Evolutionary conservation across 1,140 invertebrate species (phyloP), one percentile per base, ranked within the genome.

Genomic region (Aphelinus certus): DNA sequence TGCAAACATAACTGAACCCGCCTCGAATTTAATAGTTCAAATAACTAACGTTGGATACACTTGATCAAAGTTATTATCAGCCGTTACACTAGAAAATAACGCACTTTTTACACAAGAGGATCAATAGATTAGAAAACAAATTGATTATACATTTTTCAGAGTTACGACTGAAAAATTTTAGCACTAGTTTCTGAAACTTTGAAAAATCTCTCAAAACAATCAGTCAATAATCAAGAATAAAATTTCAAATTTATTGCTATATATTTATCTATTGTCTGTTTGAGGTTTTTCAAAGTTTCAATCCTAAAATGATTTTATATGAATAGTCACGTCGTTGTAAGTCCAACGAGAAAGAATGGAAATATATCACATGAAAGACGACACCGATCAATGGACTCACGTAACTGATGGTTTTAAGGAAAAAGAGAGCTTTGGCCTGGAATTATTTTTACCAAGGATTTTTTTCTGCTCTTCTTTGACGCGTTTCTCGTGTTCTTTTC

Each of bases 401-500:
- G 91, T 92, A 82, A 93, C 89, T 26, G 26, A 26, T 79, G 93
- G 93, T 87, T 96, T 96, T 78, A 98, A 88, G 76, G 93, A 92
- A 89, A 98, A 98, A 78, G 96, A 98, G 77, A 98, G 89, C 89
- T 97, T 97, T 69, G 97, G 97, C 87, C 97, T 91, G 75, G 96
- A 97, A 90, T 98, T 98, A 87, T 97, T 97, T 91, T 98, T 98
- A 80, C 97, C 97, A 79, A 98, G 90, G 80, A 98, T 98, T 86
- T 96, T 95, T 88, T 97, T 97, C 88, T 98, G 97, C 88, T 98
- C 97, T 87, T 97, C 95, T 88, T 97, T 97, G 64, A 94, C 90
- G 79, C 95, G 91, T 80, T 94, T 96, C 82, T 97, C 95, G 85
- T 97, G 94, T 86, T 98, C 96, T 87, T 96, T 96, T 84, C 95